These are phyloP conservation scores for Diloba caeruleocephala DNA, from an alignment of 2,888 invertebrate species.

Conservation along the genomic window DNA sequence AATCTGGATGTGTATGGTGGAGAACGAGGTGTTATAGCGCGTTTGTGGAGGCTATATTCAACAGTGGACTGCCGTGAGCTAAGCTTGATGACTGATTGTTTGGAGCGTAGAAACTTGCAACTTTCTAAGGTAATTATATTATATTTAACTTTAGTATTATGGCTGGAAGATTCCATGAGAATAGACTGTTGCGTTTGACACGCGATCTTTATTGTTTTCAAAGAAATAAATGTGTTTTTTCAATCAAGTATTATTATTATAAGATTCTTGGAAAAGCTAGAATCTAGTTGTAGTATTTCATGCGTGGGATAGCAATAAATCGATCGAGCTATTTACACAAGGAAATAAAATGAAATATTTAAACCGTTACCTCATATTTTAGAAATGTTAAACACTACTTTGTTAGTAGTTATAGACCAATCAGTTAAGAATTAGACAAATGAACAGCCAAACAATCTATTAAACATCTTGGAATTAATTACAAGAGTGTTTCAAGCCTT, in stretches of 20 bases:
- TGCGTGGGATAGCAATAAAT: conserved; percentile 44
- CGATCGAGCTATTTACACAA: conserved; percentile 15
- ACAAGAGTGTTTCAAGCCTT: conserved; percentile 20
- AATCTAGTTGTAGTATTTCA: conserved; percentile 25
- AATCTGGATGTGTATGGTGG: no score
- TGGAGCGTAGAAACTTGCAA: no score
- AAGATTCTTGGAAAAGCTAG: conserved; percentile 28
- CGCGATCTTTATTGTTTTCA: conserved; percentile 21
- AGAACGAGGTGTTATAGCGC: no score
- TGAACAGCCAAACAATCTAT: conserved; percentile 21
- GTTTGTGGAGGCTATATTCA: no score
- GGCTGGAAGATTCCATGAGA: conserved; percentile 21
- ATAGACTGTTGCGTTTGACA: conserved; percentile 24
- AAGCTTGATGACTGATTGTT: not conserved
- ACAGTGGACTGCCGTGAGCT: not conserved
- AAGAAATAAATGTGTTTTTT: conserved; percentile 25
- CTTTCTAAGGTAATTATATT: conserved; percentile 4
- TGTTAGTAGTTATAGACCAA: conserved; percentile 2
- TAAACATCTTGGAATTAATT: conserved; percentile 28
- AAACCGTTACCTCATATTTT: conserved; percentile 31
- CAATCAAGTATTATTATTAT: conserved; percentile 12
- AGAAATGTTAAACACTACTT: conserved; percentile 14
- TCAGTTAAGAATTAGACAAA: conserved; percentile 20
- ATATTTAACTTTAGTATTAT: no score
- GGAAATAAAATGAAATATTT: conserved; percentile 26